Percentiles rank a stretch among this genome's conserved stretches.
These are phyloP conservation scores for Drosophila colorata DNA, from an alignment of 2,888 invertebrate species.

Conservation along the genomic window DNA sequence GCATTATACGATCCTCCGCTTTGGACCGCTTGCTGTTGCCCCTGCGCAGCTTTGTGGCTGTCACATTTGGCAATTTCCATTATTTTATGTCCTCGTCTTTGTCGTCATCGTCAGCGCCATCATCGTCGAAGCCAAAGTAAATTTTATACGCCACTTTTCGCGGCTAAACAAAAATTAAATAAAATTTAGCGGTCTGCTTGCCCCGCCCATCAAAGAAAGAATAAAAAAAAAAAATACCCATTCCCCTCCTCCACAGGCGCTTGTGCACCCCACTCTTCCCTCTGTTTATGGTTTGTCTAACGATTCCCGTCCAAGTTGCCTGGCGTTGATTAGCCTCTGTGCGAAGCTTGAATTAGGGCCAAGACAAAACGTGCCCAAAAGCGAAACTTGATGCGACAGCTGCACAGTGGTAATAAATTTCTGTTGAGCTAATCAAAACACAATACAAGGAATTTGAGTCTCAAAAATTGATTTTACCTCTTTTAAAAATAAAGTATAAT, in stretches of 20 bases:
- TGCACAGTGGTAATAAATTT: constrained; percentile 41
- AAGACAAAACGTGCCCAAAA: constrained; percentile 79
- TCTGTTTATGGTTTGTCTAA: constrained; percentile 80
- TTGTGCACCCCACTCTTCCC: constrained; percentile 16
- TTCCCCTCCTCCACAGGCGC: neutral
- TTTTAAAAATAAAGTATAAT: no score
- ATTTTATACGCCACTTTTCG: constrained; percentile 81
- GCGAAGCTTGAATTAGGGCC: constrained; percentile 76
- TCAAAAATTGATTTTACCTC: no score
- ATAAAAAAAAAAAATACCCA: neutral
- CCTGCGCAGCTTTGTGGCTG: constrained; percentile 76
- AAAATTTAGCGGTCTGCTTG: constrained; percentile 80
- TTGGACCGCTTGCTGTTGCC: constrained; percentile 24
- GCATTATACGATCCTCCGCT: constrained; percentile 74
- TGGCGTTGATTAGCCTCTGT: constrained; percentile 81
- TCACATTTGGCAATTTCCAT: constrained; percentile 82
- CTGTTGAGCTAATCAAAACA: neutral
- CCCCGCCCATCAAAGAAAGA: constrained; percentile 24
- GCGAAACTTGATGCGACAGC: constrained; percentile 73
- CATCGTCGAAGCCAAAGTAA: constrained; percentile 76
- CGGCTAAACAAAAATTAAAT: constrained; percentile 80
- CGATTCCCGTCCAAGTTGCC: constrained; percentile 78
- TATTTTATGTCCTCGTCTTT: constrained; percentile 74
- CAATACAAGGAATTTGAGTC: neutral
- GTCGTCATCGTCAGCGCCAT: constrained; percentile 45